These are phyloP conservation scores for Ursus arctos DNA, from an alignment of 2,113 vertebrate genomes.

Conservation along the genomic window DNA sequence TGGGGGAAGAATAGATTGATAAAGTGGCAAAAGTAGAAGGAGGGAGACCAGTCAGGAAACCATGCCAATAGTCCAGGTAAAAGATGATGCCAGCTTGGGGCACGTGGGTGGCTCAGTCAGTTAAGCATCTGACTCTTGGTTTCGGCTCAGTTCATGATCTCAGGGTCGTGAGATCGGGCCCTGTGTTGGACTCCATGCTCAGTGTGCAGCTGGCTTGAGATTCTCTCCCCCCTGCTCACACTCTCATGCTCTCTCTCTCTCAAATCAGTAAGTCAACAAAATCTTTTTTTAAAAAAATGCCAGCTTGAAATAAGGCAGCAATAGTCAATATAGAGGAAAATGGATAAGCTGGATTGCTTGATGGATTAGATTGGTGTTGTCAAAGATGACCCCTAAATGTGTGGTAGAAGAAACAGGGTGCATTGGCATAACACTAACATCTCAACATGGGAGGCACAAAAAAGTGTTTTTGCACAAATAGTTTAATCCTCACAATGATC, in stretches of 20 bases:
- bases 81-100: not conserved
- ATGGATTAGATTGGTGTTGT: not conserved
- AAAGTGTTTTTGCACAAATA: not conserved
- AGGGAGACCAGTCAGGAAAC: not conserved
- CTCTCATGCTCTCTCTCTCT: not conserved
- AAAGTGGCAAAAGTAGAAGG: not conserved
- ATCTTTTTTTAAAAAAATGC: not conserved
- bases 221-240: not conserved
- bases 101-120: not conserved
- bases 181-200: not conserved
- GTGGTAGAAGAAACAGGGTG: not conserved
- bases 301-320: not conserved
- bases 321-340: not conserved
- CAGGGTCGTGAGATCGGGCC: not conserved
- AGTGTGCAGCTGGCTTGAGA: not conserved
- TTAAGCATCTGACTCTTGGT: not conserved
- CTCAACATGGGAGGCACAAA: not conserved
- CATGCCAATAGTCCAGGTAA: not conserved
- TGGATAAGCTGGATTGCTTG: not conserved
- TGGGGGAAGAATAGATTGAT: not conserved
- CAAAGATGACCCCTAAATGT: not conserved
- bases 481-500: not conserved
- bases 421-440: not conserved
- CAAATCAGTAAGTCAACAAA: not conserved
- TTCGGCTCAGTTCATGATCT: not conserved